Base-by-base conservation (phyloP, 92 coral and sea anemone species). In the Heliopora coerulea region DNA sequence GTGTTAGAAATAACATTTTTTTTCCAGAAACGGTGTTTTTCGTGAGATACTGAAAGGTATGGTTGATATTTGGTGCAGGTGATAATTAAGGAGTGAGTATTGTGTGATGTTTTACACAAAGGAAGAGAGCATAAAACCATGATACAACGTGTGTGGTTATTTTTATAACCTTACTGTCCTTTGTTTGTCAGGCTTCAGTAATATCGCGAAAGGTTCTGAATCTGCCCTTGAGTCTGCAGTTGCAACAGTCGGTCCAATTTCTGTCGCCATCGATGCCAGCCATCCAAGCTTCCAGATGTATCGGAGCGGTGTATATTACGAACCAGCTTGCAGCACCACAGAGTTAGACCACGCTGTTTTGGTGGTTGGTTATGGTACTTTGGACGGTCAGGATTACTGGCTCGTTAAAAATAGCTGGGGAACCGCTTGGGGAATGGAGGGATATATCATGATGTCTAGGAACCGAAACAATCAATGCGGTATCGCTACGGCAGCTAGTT, bases 351-450 rank as follows among this genome's bases (percentile, higher is more conserved):
- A 92, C 42, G 89, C 85, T 0, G 91, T 92, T 40, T 85, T 92
- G n/a, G 89, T 87, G 4, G 97, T 87, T 54, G 97, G 97, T 0
- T 92, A 89, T 57, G 97, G 97, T 23, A 83, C 80, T 8, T 85
- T 77, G 28, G 74, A 83, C 76, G 91, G 96, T 13, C 73, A 83
- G 68, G 97, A 89, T 60, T 92, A 89, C 82, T 92, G 96, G 97
- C 86, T 92, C 85, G 96, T 91, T 59, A 91, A 91, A 83, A 91
- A 91, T 60, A 89, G 96, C 75, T 91, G 97, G 97, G 97, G 88
- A 17, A 13, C 54, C 12, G 19, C 37, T 28, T 91, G 97, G 97
- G 97, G 97, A 39, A 82, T 89, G 88, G 62, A 77, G 11, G 97
- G 97, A 3, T 91, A 91, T 85, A 87, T 91, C 68, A 89, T 85